Conservation (phyloP, 2,888 invertebrate genomes). For the Agriopis marginaria region DNA sequence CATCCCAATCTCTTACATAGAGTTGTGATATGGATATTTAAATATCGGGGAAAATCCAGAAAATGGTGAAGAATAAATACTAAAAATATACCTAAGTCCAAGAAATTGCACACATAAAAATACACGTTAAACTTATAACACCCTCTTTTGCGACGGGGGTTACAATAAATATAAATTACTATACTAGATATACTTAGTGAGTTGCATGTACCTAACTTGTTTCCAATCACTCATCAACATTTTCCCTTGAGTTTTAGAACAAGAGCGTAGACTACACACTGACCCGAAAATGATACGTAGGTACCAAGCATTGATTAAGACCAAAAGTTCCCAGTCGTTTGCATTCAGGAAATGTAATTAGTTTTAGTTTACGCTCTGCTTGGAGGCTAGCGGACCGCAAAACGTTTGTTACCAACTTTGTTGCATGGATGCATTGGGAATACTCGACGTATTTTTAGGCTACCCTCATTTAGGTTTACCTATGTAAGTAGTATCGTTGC, state of each 20-base stretch:
- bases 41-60: too few species aligned
- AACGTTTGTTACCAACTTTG: slow-evolving; percentile 55
- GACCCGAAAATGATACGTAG: slow-evolving; percentile 18
- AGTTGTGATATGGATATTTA: too few species aligned
- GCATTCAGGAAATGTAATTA: slow-evolving; percentile 53
- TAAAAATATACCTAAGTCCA: too few species aligned
- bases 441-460: slow-evolving; percentile 48
- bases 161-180: too few species aligned
- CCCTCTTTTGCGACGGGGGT: too few species aligned
- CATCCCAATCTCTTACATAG: too few species aligned
- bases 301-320: slow-evolving; percentile 34
- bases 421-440: slow-evolving; percentile 51
- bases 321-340: slow-evolving; percentile 39
- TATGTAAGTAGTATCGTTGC: neutral
- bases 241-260: neutral
- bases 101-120: too few species aligned
- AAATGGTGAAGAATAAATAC: too few species aligned
- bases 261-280: slow-evolving; percentile 7
- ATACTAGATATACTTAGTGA: too few species aligned
- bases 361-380: slow-evolving; percentile 54
- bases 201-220: too few species aligned
- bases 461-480: slow-evolving; percentile 28
- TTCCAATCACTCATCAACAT: neutral
- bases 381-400: slow-evolving; percentile 45
- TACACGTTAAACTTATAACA: too few species aligned